These are phyloP conservation scores for Tigriopus californicus DNA, from an alignment of 2,888 invertebrate species.

Conservation along the genomic window DNA sequence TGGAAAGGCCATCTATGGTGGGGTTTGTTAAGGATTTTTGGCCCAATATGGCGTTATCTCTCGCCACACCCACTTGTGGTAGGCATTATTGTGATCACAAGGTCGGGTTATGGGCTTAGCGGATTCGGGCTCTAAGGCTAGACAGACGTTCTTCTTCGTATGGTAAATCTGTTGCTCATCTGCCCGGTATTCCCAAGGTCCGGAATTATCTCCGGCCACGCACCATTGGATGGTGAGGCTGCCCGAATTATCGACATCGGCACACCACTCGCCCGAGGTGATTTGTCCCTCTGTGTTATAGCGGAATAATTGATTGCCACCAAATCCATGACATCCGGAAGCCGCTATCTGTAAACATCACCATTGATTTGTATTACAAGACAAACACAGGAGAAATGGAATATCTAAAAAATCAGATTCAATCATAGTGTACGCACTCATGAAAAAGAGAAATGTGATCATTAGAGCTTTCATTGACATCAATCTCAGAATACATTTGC, in stretches of 20 bases:
- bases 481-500: too few relatives aligned
- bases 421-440: too few relatives aligned
- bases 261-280: slow-evolving; percentile 85
- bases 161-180: slow-evolving; percentile 52
- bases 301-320: slow-evolving; percentile 80
- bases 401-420: too few relatives aligned
- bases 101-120: slow-evolving; percentile 54
- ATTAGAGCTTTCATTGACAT: too few relatives aligned
- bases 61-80: slow-evolving; percentile 72
- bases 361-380: too few relatives aligned
- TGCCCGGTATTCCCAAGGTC: slow-evolving; percentile 79
- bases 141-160: slow-evolving; percentile 50
- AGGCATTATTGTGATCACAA: slow-evolving; percentile 65
- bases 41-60: slow-evolving; percentile 48
- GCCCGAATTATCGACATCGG: slow-evolving; percentile 47
- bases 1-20: too few relatives aligned
- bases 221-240: slow-evolving; percentile 40
- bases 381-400: too few relatives aligned
- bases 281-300: slow-evolving; percentile 84
- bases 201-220: slow-evolving; percentile 73
- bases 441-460: too few relatives aligned
- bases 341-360: slow-evolving; percentile 49
- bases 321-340: slow-evolving; percentile 78
- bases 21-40: background rate
- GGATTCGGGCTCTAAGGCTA: slow-evolving; percentile 62